phyloP scores from a whole-genome alignment of 2,888 invertebrate genomes.

The Thymelicus lineola region DNA sequence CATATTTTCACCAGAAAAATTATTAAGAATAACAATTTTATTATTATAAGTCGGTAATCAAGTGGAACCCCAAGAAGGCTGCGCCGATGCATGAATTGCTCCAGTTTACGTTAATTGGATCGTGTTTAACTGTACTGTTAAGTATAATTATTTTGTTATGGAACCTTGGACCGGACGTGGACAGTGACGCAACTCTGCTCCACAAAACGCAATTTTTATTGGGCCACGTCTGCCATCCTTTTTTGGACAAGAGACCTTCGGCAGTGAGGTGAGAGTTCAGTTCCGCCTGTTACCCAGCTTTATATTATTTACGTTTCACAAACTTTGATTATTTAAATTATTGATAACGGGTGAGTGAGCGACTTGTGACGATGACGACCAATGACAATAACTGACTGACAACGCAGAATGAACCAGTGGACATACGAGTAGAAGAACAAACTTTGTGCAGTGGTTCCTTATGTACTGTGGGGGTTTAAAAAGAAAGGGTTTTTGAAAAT shows the following conservation, averaged over 20 bases:
- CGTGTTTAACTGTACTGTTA: constrained; percentile 48
- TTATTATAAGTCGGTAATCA: not conserved
- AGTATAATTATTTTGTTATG: constrained; percentile 52
- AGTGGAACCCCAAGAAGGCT: constrained; percentile 32
- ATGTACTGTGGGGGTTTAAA: no score
- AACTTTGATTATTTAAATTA: not conserved
- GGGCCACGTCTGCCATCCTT: constrained; percentile 64
- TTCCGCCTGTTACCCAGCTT: constrained; percentile 46
- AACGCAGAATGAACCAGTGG: no score
- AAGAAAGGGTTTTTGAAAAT: no score
- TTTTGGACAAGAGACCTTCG: constrained; percentile 76
- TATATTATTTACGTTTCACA: not conserved
- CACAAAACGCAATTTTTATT: constrained; percentile 50
- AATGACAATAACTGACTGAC: no score
- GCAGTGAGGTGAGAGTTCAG: constrained; percentile 51
- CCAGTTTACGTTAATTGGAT: constrained; percentile 55
- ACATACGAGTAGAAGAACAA: no score
- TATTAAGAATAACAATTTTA: no score
- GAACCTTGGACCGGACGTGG: constrained; percentile 46
- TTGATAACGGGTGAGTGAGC: not conserved
- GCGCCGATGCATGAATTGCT: constrained; percentile 46
- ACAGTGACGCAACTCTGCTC: constrained; percentile 52
- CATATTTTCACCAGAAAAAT: no score
- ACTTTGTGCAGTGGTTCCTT: no score
- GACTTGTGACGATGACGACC: no score